Base-by-base conservation (phyloP, 2,888 invertebrate genomes). In the Protonemura montana region DNA sequence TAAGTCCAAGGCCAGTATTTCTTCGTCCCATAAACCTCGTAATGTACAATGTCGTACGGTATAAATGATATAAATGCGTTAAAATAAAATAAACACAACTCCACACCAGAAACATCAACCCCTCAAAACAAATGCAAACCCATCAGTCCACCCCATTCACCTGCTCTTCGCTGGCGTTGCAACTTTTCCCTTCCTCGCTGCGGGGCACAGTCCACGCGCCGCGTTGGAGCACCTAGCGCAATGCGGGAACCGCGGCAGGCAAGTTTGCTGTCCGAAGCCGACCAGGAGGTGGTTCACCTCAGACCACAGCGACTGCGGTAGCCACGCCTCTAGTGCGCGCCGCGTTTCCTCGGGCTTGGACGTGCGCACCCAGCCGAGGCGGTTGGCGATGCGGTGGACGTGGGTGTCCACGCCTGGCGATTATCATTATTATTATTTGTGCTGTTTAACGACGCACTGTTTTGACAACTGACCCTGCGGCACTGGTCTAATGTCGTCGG, bases 251-350 rank as follows among this genome's bases (percentile, higher is more conserved):
- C 95, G 91, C 0, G 99, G 97, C 86, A 94, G 92, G 91, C 99
- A 99, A 87, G 96, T 95, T 86, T 97, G 97, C 92, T 99, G 99
- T 0, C 99, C 99, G 92, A 99, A 99, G 5, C 99, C 99, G 13
- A 99, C 99, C 88, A 99, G 92, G 0, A 99, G 92, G 89, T 96
- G 94, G 92, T 99, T 98, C 0, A 97, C 95, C 91, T 98, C 96
- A 88, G 93, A 93, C 98, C 98, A 98, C 13, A 96, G 91, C 0
- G 95, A 93, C 88, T 93, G 94, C 0, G 99, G 99, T 81, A 99
- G 91, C 98, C 98, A 98, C 13, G 93, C 93, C 92, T 99, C 97
- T 29, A 99, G 92, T 13, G 94, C 94, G 89, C 94, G 93, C 87
- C 98, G 93, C 0, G 99, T 99, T 76, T 95, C 94, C 91, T 99